Evolutionary conservation across 2,797 vertebrate genomes (phyloP), one percentile per base, ranked within the genome.

Genomic region (Lepilemur septentrionalis): DNA sequence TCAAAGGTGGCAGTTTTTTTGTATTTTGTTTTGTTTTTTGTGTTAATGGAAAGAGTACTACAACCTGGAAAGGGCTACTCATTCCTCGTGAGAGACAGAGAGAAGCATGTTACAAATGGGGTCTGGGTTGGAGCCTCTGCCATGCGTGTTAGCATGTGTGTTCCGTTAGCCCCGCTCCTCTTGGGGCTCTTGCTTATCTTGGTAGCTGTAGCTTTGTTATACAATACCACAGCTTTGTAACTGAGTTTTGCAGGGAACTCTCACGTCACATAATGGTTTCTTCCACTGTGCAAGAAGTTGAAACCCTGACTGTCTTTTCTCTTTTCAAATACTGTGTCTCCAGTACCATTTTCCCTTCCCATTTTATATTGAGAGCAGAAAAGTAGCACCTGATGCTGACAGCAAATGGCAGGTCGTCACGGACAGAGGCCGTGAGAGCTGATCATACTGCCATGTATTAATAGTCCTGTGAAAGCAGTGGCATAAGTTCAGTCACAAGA

Each of bases 401-500:
- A 96, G 87, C 17, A 0, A 57, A n/a, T 50, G 88, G 35, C 88
- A 83, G 4, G 1, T 38, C 35, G 92, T 23, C 73, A 35, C 1
- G 57, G 57, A 69, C 41, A 91, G 55, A 80, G 92, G 91, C 35
- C 7, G 7, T 28, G 22, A 72, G 91, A 81, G 52, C 69, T 43
- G 69, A 81, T 89, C 78, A 85, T 15, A 23, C 50, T 76, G 91
- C 2, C 10, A 3, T 76, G 14, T 95, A 90, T 95, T 93, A 96
- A 81, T 94, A 97, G 93, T 11, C 72, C 23, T 32, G 50, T 89
- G 93, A 95, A 95, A 15, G 55, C 57, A 2, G 0, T 94, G 92
- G 69, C 38, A 7, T 38, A 80, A 94, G 41, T 91, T 83, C 70
- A 85, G 93, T 94, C 92, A 92, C 57, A 89, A 61, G 95, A 72